Base-by-base conservation (phyloP, 2,113 vertebrate genomes). In the Tympanuchus pallidicinctus region DNA sequence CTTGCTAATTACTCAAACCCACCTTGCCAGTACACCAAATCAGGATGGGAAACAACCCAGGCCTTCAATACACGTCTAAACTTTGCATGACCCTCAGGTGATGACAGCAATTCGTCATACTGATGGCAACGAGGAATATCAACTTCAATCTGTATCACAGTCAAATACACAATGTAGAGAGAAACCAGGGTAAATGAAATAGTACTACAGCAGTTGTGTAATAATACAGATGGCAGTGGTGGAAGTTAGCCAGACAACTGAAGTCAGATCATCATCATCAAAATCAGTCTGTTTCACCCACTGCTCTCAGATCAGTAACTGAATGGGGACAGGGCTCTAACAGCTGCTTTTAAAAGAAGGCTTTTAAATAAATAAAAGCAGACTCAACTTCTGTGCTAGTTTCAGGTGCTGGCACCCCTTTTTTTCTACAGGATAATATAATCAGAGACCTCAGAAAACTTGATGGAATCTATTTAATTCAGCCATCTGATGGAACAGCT, bases 1-100 rank as follows among this genome's bases (percentile, higher is more conserved):
- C 18, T 38, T 43, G 30, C 25, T 79, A 92, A 30, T 4, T n/a
- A 57, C 50, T 59, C 48, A 95, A 60, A 82, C 97, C 96, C 93
- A 99, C 99, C 99, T 98, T 99, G 99, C 99, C 99, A 99, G 94
- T 99, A 99, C 48, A 99, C 99, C 87, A 99, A 98, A 96, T 99
- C 98, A 70, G 99, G 98, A 96, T 99, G 99, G 42, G 99, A 99
- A 79, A 99, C 99, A 27, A 99, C 99, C 99, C 99, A 99, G 61
- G 99, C 99, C 96, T 99, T 99, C 90, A 99, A 89, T 24, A 99
- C 99, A 59, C 98, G 98, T 34, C 99, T 98, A 95, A 99, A 99
- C 97, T 99, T 99, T 74, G 98, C 97, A 92, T 99, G 99, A 78
- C 99, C 99, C 96, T 99, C 99, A 96, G 99, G 96, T 86, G 98